phyloP scores from a whole-genome alignment of 2,888 invertebrate genomes.

The Drosophila hamatofila region DNA sequence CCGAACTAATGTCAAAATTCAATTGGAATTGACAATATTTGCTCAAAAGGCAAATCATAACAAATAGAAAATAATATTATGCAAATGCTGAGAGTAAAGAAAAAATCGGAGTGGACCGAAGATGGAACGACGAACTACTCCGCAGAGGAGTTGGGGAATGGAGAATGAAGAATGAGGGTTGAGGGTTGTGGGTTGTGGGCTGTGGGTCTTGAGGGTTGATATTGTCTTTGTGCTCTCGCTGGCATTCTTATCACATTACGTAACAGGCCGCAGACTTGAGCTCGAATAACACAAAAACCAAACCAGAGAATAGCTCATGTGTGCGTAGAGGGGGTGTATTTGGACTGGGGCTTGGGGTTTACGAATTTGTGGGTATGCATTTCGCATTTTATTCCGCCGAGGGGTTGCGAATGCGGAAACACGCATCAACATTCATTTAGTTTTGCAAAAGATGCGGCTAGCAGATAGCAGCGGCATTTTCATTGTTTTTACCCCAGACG shows the following conservation, averaged over 20 bases:
- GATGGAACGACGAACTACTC: conserved; percentile 6
- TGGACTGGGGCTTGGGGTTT: conserved; percentile 1
- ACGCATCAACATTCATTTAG: conserved; percentile 62
- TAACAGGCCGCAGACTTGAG: conserved; percentile 77
- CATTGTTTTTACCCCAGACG: conserved; percentile 35
- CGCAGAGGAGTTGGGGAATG: background rate
- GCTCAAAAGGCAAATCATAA: conserved; percentile 64
- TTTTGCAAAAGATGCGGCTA: conserved; percentile 48
- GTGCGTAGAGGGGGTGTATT: conserved; percentile 1
- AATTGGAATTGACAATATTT: conserved; percentile 68
- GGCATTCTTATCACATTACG: conserved; percentile 77
- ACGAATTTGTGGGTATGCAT: conserved; percentile 14
- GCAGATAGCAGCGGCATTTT: conserved; percentile 37
- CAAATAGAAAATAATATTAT: conserved; percentile 75
- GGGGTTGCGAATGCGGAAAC: conserved; percentile 54
- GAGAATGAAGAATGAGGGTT: background rate
- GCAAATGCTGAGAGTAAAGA: conserved; percentile 56
- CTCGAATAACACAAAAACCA: conserved; percentile 61
- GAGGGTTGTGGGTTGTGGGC: background rate
- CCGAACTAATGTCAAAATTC: conserved; percentile 73
- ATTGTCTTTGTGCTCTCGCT: conserved; percentile 5
- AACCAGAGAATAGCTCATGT: conserved; percentile 27
- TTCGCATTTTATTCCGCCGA: conserved; percentile 14
- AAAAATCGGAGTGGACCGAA: conserved; percentile 22
- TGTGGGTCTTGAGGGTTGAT: conserved; percentile 38